These are phyloP conservation scores for Pomatorhinus ruficollis DNA, from an alignment of 2,113 vertebrate species.

Conservation along the genomic window DNA sequence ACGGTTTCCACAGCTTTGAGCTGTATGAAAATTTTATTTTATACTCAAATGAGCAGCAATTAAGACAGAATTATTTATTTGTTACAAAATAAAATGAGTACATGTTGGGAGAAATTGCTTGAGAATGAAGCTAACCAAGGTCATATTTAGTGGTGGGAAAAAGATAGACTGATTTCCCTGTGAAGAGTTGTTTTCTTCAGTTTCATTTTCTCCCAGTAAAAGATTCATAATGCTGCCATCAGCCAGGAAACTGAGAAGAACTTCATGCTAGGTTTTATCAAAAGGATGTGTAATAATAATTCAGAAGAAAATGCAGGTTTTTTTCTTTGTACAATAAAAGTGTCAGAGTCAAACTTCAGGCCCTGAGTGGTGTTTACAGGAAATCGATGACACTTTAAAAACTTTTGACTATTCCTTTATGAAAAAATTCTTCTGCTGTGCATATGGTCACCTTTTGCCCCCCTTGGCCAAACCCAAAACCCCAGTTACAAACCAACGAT, in stretches of 20 bases:
- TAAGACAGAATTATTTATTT: slow-evolving; percentile 52
- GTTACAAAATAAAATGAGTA: slow-evolving; percentile 17
- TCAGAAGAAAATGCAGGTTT: background rate
- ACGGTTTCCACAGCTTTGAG: slow-evolving; percentile 9
- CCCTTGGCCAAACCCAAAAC: background rate
- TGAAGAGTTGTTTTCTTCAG: background rate
- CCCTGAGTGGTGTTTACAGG: background rate
- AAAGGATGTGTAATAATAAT: background rate
- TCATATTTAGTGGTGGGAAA: background rate
- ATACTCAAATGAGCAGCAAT: slow-evolving; percentile 21
- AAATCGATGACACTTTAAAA: background rate
- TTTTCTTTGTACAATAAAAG: background rate
- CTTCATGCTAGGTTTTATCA: background rate
- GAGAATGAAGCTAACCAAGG: slow-evolving; percentile 24
- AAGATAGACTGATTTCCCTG: background rate
- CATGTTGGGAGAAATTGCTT: background rate
- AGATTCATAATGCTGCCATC: background rate
- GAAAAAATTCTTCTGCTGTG: background rate
- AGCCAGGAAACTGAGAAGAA: background rate
- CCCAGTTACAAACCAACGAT: background rate
- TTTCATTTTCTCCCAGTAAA: background rate
- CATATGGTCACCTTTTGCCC: background rate
- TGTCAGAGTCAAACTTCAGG: background rate
- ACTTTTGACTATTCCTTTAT: background rate
- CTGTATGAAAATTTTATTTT: slow-evolving; percentile 50